These are phyloP conservation scores for Sialis lutaria DNA, from an alignment of 2,888 invertebrate genomes.

Conservation along the genomic window DNA sequence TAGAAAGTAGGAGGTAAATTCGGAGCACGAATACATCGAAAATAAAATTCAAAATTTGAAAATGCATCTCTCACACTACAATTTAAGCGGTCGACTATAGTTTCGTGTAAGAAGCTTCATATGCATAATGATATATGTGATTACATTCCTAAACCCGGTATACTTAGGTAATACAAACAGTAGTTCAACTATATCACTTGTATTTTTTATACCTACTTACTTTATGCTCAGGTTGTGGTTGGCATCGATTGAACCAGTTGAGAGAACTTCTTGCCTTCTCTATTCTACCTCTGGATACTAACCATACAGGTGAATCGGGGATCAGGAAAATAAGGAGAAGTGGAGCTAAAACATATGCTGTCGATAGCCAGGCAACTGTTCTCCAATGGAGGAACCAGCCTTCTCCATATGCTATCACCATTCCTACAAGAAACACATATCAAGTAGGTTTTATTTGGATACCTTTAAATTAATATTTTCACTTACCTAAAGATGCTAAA, in stretches of 20 bases:
- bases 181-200: too few relatives aligned
- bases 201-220: conserved; percentile 1
- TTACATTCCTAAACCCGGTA: too few relatives aligned
- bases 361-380: conserved; percentile 33
- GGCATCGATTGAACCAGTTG: conserved; percentile 28
- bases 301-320: conserved; percentile 41
- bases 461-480: not conserved
- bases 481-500: conserved; percentile 35
- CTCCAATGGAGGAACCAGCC: conserved; percentile 37
- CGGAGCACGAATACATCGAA: too few relatives aligned
- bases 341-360: conserved; percentile 32
- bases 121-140: too few relatives aligned
- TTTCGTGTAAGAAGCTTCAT: too few relatives aligned
- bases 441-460: not conserved
- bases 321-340: conserved; percentile 29
- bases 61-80: too few relatives aligned
- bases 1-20: too few relatives aligned
- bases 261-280: conserved; percentile 34
- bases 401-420: conserved; percentile 35
- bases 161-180: too few relatives aligned
- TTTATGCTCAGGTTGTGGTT: conserved; percentile 18
- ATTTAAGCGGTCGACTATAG: too few relatives aligned
- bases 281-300: conserved; percentile 33
- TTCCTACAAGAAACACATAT: conserved; percentile 21
- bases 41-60: too few relatives aligned